Base-by-base conservation (phyloP, 2,797 vertebrate genomes). In the Siniperca scherzeri region DNA sequence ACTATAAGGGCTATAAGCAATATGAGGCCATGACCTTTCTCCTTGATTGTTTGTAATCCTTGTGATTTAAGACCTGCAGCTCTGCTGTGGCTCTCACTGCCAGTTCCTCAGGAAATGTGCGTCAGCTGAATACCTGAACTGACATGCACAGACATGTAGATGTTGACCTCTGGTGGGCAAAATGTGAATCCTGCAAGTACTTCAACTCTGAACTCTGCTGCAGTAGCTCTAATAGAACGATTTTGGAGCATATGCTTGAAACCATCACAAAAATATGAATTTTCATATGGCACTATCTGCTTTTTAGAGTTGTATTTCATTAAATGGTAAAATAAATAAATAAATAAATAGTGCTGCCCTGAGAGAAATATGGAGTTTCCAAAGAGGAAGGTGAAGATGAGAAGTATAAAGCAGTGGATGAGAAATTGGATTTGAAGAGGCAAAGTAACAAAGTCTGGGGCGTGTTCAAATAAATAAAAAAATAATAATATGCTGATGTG, bases 121-220 rank as follows among this genome's bases (percentile, higher is more conserved):
- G 3, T 60, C 66, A 68, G 53, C 44, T 16, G 52, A 62, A 50
- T 2, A 30, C 6, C 16, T 57, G 10, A 48, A 53, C 52, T 11
- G 48, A 69, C 60, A 17, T 9, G 72, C 14, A 55, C 40, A 44
- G 52, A 53, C 62, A 65, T 60, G 78, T 33, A 72, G 64, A 90
- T 33, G 71, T 38, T 67, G 91, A 82, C 91, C 87, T 85, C 92
- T 92, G 80, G 91, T 91, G 93, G 87, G 13, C 62, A 72, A 52
- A 70, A 77, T 71, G 60, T 61, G 60, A 60, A 79, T 42, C 44
- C 5, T 69, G 17, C 61, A 74, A 17, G 13, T 4, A 1, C 25
- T 10, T 38, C 4, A 65, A 52, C 21, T 30, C 21, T 27, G 7
- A 1, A 12, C 17, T 25, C 1, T 21, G 53, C 64, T 44, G 27